phyloP scores from a whole-genome alignment of 2,888 invertebrate species.

The Willowsia nigromaculata region DNA sequence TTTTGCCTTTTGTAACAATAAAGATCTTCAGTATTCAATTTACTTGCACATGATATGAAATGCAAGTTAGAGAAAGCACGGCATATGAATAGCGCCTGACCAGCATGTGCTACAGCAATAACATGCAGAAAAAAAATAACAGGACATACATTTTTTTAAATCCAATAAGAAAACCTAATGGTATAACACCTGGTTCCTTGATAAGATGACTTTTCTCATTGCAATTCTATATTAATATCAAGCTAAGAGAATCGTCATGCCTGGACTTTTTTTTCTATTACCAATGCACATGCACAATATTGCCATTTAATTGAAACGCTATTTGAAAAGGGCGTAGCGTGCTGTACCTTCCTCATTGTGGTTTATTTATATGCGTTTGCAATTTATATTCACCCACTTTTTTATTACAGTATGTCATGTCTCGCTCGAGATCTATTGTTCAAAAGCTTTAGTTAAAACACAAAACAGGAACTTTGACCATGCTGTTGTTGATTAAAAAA shows the following conservation, averaged over 20 bases:
- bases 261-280: background rate
- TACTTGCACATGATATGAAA: background rate
- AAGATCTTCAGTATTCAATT: constrained; percentile 5
- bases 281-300: constrained; percentile 6
- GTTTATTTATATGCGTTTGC: background rate
- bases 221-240: background rate
- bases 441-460: too few relatives aligned
- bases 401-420: background rate
- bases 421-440: background rate
- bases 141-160: constrained; percentile 63
- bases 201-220: constrained; percentile 15
- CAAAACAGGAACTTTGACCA: too few relatives aligned
- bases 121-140: constrained; percentile 36
- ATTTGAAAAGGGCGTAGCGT: background rate
- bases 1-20: background rate
- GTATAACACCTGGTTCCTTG: constrained; percentile 60
- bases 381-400: background rate
- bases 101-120: background rate
- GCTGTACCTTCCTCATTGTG: background rate
- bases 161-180: constrained; percentile 13
- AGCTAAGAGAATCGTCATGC: background rate
- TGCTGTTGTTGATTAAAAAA: too few relatives aligned
- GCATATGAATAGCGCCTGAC: constrained; percentile 58
- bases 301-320: background rate
- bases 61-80: constrained; percentile 37